Conservation (phyloP, 2,888 invertebrate genomes). For the Archips crataeganus region DNA sequence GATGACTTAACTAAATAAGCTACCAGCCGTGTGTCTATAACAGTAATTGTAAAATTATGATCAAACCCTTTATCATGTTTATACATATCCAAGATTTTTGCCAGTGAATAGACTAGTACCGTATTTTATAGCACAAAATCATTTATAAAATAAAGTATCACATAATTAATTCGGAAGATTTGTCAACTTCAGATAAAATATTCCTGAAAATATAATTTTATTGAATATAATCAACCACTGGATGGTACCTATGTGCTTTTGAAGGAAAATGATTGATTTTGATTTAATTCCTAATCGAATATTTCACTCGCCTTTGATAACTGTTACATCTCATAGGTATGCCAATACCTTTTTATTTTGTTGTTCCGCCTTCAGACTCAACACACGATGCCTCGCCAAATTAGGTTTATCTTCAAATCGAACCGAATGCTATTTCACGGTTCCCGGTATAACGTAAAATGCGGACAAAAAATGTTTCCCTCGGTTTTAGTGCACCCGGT, state of each 20-base stretch:
- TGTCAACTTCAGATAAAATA: no score
- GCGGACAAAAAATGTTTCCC: conserved; percentile 48
- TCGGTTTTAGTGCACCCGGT: conserved; percentile 49
- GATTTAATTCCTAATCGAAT: neutral
- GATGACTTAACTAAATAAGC: no score
- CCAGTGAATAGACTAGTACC: no score
- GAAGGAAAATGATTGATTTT: neutral
- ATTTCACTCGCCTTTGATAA: neutral
- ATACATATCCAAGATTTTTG: no score
- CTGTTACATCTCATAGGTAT: neutral
- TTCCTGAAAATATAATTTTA: no score
- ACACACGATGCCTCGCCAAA: conserved; percentile 6
- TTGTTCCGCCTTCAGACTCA: neutral
- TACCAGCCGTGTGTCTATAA: no score
- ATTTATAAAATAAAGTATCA: no score
- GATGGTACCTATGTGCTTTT: neutral
- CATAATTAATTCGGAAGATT: no score
- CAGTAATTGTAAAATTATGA: no score
- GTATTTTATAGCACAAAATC: no score
- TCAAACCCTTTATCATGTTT: no score
- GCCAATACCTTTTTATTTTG: neutral
- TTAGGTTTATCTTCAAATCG: conserved; percentile 7
- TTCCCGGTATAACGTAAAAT: conserved; percentile 48
- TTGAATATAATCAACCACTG: no score
- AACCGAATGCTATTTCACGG: conserved; percentile 46